Base-by-base conservation (phyloP, 2,888 invertebrate species). In the Eumacrocentrus americanus region DNA sequence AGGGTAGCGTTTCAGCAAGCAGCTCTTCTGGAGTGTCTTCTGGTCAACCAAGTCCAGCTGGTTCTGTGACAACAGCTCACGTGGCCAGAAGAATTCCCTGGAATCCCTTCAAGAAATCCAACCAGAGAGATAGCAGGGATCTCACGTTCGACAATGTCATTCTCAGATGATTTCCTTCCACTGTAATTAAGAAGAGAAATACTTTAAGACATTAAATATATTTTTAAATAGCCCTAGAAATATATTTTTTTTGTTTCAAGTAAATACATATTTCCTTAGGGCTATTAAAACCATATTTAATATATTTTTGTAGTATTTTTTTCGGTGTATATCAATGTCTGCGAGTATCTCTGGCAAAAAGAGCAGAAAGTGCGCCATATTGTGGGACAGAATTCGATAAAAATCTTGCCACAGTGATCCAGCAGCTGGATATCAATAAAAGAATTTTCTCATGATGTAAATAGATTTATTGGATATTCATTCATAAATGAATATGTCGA, bases 91-190 rank as follows among this genome's bases (percentile, higher is more conserved):
- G 86, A 2, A 82, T 85, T 60, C 85, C 86, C 2, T 91, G 91
- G 91, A 91, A 91, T 77, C 90, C 90, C 0, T 91, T 91, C 82
- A 85, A 88, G 62, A 83, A 89, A 50, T 85, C 88, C 67, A 83
- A 85, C 2, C 84, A 87, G 54, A 84, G 84, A 71, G 86, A 84
- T 74, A 84, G 80, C 54, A 82, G 84, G 18, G 84, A 85, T 58
- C 79, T 81, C 48, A 79, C 80, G 7, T 81, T 84, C 37, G 84
- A 82, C 72, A 86, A 86, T 67, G 84, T 86, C 58, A 85, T 86
- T 63, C 84, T 86, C 59, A 85, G 86, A 83, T 86, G 82, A 81
- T 73, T 29, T 9, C 29, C n/a, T n/a, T n/a, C n/a, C n/a, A n/a
- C n/a, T n/a, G n/a, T 6, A 29, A 9, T 29, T 9, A 29, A 29